Percentiles rank a stretch among this genome's conserved stretches.
Conservation (phyloP, 2,113 vertebrate species). For the Martes martes region DNA sequence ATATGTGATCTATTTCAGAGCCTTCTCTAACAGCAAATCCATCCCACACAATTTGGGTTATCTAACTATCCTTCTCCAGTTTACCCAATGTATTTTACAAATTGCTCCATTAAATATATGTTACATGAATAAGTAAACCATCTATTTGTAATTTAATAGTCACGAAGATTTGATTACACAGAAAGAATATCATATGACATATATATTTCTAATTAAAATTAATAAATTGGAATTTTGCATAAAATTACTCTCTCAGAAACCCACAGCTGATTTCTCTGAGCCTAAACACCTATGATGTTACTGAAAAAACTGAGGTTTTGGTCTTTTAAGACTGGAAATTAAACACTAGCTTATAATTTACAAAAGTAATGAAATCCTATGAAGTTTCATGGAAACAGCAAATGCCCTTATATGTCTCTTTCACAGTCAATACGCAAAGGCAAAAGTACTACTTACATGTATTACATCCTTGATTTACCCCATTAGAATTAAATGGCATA, state of each 20-base stretch:
- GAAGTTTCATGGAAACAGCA: background rate
- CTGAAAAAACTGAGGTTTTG: background rate
- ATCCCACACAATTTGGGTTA: background rate
- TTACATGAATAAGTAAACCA: background rate
- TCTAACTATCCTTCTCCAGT: background rate
- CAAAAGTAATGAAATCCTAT: background rate
- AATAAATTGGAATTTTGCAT: background rate
- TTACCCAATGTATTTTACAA: background rate
- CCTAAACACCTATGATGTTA: background rate
- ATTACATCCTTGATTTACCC: background rate
- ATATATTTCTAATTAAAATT: background rate
- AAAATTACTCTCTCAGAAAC: background rate
- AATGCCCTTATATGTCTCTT: background rate
- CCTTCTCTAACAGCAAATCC: background rate
- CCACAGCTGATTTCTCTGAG: background rate
- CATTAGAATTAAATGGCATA: background rate
- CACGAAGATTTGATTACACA: background rate
- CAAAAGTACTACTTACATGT: background rate
- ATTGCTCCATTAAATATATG: background rate
- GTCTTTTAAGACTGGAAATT: background rate
- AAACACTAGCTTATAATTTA: background rate
- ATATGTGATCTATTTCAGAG: background rate
- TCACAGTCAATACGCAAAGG: background rate
- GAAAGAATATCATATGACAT: background rate
- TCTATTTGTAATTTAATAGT: background rate